Evolutionary conservation across 2,888 invertebrate genomes (phyloP).

Genomic region (Yponomeuta plumbellus): DNA sequence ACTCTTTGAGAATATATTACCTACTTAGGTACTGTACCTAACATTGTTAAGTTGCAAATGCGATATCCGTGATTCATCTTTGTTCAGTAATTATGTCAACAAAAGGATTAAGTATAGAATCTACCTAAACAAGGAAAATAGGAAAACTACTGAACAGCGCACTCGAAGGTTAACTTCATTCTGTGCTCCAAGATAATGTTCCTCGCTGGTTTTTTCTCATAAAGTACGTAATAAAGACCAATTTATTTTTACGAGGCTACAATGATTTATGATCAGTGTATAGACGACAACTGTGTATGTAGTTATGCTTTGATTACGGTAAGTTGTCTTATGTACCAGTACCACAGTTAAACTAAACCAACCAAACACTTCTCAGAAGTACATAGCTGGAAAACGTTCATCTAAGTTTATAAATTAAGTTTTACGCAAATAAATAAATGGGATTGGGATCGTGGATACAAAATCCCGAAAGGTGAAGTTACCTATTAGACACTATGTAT

Average conservation of each 20-base stretch:
- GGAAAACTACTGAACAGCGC: conserved; percentile 11
- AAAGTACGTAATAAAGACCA: not conserved
- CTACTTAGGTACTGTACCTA: too few species aligned
- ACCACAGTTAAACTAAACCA: not conserved
- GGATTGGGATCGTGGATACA: too few species aligned
- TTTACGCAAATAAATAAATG: too few species aligned
- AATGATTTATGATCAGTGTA: not conserved
- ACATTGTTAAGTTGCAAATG: not conserved
- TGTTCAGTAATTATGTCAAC: conserved; percentile 2
- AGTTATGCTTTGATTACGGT: not conserved
- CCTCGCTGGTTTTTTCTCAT: not conserved
- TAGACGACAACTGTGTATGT: not conserved
- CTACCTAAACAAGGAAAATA: conserved; percentile 8
- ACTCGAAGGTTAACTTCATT: conserved; percentile 11
- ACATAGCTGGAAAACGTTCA: not conserved
- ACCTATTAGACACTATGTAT: too few species aligned
- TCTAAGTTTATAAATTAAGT: not conserved
- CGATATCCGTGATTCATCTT: not conserved
- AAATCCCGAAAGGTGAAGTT: too few species aligned
- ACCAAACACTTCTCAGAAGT: not conserved
- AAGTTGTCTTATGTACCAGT: not conserved
- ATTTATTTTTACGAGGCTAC: not conserved
- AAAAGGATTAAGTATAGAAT: conserved; percentile 5
- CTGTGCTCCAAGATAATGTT: not conserved
- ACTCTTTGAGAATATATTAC: too few species aligned